Evolutionary conservation across 2,888 invertebrate genomes (phyloP).

Genomic region (Drosophila trichaetosa): DNA sequence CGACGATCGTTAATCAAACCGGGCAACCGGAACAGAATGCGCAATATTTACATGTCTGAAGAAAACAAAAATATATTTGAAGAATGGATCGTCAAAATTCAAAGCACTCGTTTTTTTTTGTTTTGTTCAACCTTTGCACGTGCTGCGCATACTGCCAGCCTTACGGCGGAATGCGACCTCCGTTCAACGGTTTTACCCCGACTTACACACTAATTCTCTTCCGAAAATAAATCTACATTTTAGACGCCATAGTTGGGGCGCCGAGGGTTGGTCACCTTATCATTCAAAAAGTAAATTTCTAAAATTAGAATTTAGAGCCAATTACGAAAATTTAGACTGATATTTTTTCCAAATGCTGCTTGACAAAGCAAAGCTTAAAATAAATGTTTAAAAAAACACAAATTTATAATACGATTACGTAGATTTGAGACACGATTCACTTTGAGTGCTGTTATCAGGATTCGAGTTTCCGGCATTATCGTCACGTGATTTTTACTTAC

Average conservation of each 20-base stretch:
- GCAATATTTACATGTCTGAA: constrained; percentile 65
- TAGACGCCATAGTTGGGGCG: too few species aligned
- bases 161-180: constrained; percentile 40
- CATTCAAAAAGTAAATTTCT: not conserved
- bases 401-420: constrained; percentile 34
- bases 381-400: constrained; percentile 11
- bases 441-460: constrained; percentile 18
- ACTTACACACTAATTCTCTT: not conserved
- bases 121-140: constrained; percentile 6
- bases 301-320: too few species aligned
- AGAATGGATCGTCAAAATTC: constrained; percentile 51
- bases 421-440: constrained; percentile 30
- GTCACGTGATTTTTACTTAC: not conserved
- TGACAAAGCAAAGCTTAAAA: not conserved
- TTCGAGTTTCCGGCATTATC: constrained; percentile 19
- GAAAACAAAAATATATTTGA: not conserved
- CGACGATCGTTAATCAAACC: constrained; percentile 62
- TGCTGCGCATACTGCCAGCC: constrained; percentile 7
- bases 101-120: constrained; percentile 13
- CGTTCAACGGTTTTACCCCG: not conserved
- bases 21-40: constrained; percentile 71
- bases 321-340: too few species aligned
- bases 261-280: too few species aligned
- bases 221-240: not conserved
- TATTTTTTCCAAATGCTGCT: not conserved